Conservation (phyloP, 2,113 vertebrate species). For the Taurulus bubalis region DNA sequence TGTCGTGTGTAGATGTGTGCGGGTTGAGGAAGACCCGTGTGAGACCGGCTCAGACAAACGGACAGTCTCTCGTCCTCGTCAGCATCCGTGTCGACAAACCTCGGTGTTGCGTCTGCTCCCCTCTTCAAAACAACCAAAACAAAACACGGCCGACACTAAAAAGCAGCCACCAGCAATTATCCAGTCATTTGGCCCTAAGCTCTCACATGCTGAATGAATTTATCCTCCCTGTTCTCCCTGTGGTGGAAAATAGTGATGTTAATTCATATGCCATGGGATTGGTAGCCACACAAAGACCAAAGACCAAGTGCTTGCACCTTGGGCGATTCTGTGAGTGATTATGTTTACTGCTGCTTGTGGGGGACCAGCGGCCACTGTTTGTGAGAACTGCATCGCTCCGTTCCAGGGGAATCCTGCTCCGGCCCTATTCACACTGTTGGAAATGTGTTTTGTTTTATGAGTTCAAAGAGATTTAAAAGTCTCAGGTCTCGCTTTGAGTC, state of each 20-base stretch:
- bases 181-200: conserved; percentile 74
- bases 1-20: not conserved
- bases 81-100: conserved; percentile 41
- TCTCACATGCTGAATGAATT: conserved; percentile 76
- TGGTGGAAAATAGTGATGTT: conserved; percentile 77
- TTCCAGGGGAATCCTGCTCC: conserved; percentile 43
- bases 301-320: conserved; percentile 75
- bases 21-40: conserved; percentile 5
- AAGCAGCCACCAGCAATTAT: conserved; percentile 75
- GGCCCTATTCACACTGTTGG: conserved; percentile 43
- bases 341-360: conserved; percentile 75
- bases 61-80: conserved; percentile 20
- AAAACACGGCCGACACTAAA: conserved; percentile 70
- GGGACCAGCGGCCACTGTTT: conserved; percentile 69
- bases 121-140: conserved; percentile 70
- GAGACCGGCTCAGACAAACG: not conserved
- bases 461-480: conserved; percentile 49
- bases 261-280: conserved; percentile 76
- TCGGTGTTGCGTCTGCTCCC: conserved; percentile 42
- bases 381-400: conserved; percentile 55
- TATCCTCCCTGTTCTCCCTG: conserved; percentile 66
- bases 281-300: conserved; percentile 75
- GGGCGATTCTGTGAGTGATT: conserved; percentile 72
- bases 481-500: conserved; percentile 31
- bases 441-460: conserved; percentile 50